A percentile compares a stretch with the other conserved stretches of the same genome.
Evolutionary conservation across 1,140 invertebrate species (phyloP).

Genomic region (Drosophila watanabei): DNA sequence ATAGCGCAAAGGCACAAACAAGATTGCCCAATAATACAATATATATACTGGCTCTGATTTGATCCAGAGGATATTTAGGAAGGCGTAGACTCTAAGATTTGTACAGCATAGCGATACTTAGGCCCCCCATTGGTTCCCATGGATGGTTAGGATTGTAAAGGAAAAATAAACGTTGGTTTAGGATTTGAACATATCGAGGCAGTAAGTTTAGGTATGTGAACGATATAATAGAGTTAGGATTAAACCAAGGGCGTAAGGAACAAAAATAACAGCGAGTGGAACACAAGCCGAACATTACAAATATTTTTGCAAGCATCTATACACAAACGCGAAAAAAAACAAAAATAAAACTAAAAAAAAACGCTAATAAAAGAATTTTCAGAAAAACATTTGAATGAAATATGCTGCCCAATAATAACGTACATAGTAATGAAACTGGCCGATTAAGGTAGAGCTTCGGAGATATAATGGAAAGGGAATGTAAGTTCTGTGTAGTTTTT

Average conservation of each 20-base stretch:
- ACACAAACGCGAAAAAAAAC: conserved; percentile 11
- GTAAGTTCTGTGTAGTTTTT: not conserved
- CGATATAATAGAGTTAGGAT: conserved; percentile 36
- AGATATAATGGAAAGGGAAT: not conserved
- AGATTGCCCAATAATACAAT: conserved; percentile 33
- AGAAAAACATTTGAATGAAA: conserved; percentile 38
- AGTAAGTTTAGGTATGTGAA: conserved; percentile 56
- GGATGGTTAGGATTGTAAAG: conserved; percentile 44
- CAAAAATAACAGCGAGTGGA: not conserved
- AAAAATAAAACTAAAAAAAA: not conserved
- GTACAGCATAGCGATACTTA: conserved; percentile 79
- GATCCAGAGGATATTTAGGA: conserved; percentile 17
- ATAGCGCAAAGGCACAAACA: conserved; percentile 46
- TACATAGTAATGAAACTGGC: conserved; percentile 37
- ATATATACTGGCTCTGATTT: conserved; percentile 4
- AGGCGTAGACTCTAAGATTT: conserved; percentile 69
- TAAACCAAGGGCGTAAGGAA: conserved; percentile 30
- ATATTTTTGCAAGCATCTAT: conserved; percentile 64
- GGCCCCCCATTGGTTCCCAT: conserved; percentile 15
- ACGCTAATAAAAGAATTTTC: conserved; percentile 28
- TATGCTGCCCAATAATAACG: conserved; percentile 51
- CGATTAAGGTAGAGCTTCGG: conserved; percentile 5
- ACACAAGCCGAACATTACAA: conserved; percentile 37
- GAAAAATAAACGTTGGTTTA: conserved; percentile 28
- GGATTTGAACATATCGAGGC: conserved; percentile 66